Evolutionary conservation across 2,797 vertebrate genomes (phyloP).

Genomic region (Percopsis omiscomaycus): DNA sequence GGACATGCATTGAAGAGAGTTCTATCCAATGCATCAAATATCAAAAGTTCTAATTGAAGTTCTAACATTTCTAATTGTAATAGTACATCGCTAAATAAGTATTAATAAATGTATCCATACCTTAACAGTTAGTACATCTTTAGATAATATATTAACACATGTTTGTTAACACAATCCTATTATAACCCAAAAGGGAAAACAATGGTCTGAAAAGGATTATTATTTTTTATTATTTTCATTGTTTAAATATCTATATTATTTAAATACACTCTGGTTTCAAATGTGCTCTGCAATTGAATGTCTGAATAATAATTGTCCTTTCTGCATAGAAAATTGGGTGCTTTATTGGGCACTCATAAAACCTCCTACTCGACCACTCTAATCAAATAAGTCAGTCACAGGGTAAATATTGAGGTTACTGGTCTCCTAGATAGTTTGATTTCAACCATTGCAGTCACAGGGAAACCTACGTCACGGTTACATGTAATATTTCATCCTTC

Average conservation of each 20-base stretch:
- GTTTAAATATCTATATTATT: neutral
- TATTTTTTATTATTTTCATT: neutral
- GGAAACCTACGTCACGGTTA: slow-evolving; percentile 3
- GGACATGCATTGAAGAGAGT: too few relatives aligned
- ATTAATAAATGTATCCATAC: too few relatives aligned
- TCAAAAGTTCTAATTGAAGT: too few relatives aligned
- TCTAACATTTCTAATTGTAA: too few relatives aligned
- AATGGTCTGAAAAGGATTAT: neutral
- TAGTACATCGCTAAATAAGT: too few relatives aligned
- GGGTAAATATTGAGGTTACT: slow-evolving; percentile 48
- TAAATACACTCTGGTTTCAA: slow-evolving; percentile 7
- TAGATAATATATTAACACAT: too few relatives aligned
- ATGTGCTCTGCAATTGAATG: slow-evolving; percentile 12
- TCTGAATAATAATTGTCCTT: slow-evolving; percentile 23
- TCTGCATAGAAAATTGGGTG: slow-evolving; percentile 30
- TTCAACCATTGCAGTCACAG: slow-evolving; percentile 25
- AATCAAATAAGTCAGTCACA: slow-evolving; percentile 48
- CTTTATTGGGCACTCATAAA: slow-evolving; percentile 45
- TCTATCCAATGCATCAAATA: too few relatives aligned
- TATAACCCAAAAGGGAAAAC: too few relatives aligned
- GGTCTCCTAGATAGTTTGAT: slow-evolving; percentile 21
- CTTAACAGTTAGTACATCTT: too few relatives aligned
- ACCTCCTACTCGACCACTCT: slow-evolving; percentile 32
- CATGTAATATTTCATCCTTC: slow-evolving; percentile 10
- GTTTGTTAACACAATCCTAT: too few relatives aligned